Base-by-base conservation (phyloP, 2,113 vertebrate genomes). In the Mustelus asterias region DNA sequence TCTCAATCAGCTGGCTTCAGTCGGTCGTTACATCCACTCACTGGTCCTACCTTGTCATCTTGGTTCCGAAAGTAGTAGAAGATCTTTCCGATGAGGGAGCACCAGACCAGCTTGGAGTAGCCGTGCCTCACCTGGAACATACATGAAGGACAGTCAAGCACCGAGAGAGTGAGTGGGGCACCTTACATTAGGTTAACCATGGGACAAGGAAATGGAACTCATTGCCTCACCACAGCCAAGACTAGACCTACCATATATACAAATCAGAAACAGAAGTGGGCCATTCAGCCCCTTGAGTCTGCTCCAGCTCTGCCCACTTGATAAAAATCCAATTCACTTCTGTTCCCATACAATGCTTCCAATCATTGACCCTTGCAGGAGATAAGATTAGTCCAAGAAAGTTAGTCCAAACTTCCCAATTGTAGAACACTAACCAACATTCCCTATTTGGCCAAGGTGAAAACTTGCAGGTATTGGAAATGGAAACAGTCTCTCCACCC, bases 51-150 rank as follows among this genome's bases (percentile, higher is more conserved):
- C 98, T 98, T 98, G 96, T 99, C 98, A 48, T 99, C 98, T 96
- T 98, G 98, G 97, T 98, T 98, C 90, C 98, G 97, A 96, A 98
- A 98, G 96, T 99, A 99, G 96, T 98, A 98, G 96, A 99, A 98
- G 37, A 97, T 96, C 96, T 97, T 99, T 96, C 98, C 98, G 65
- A 98, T 97, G 96, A 99, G 96, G 26, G 98, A 97, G 54, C 98
- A 98, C 98, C 98, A 99, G 86, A 99, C 98, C 96, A 98, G 97
- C 96, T 98, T 99, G 14, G 98, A 99, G 97, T 98, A 98, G 92
- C 98, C 98, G 14, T 99, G 98, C 96, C 98, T 99, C 96, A 99
- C 98, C 98, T 99, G 96, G 54, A 96, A 96, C 58, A 90, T 96
- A 48, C 54, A 96, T 4, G 41, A 70, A 48, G 65, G 26, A 94